Base-by-base conservation (phyloP, 2,888 invertebrate genomes). In the Phyllotreta cruciferae region DNA sequence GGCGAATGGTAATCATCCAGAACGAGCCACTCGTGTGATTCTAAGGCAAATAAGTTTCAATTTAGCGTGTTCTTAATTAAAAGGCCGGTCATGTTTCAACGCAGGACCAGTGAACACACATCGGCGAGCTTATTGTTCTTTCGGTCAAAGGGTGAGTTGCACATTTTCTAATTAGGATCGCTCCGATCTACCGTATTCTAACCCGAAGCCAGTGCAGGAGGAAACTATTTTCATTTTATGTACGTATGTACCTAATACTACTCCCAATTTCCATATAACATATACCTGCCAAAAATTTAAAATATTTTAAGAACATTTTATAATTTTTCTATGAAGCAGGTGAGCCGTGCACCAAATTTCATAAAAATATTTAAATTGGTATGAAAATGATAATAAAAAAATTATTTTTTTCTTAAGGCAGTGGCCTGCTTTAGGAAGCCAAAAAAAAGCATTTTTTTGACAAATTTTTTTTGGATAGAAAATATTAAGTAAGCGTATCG, bases 41-140 rank as follows among this genome's bases (percentile, higher is more conserved):
- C 66, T 66, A 68, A 71, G 66, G 66, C 67, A 67, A 70, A 72
- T 69, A 66, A 69, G 65, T 64, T 64, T 63, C 70, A 70, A 71
- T 71, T 71, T 69, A 62, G 68, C 64, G 62, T 62, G 63, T 70
- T 72, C 75, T 75, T 78, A 77, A 78, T 78, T 79, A 78, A 76
- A 78, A 78, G 77, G 76, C 72, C 65, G 66, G 71, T 73, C 66
- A 75, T 78, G 73, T 76, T 75, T 77, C 75, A 76, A 77, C 75
- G 24, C 72, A 71, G 69, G 73, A 68, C 70, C 71, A 74, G 70
- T 73, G 76, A 73, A 71, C 77, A 24, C 24, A 24, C 24, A 75
- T 73, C 64, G 62, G 14, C 55, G 66, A 57, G 60, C 69, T 58
- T 60, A 52, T 64, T 70, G 70, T 64, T 75, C 74, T 74, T 76